phyloP scores from a whole-genome alignment of 1,140 invertebrate species.

The Ceratosolen fusciceps region DNA sequence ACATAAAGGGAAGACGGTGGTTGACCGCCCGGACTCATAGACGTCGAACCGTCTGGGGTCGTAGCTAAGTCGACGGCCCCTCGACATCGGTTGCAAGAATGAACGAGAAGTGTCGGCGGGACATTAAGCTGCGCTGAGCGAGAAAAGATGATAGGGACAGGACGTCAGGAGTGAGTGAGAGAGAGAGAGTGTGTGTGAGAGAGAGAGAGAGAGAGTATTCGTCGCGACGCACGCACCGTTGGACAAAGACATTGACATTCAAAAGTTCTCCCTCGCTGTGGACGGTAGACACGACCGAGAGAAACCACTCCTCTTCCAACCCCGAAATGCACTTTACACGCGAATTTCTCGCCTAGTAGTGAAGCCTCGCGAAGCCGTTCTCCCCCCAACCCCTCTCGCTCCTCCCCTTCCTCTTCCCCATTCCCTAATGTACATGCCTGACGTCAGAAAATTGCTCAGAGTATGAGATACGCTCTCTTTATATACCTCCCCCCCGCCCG shows the following conservation, averaged over 20 bases:
- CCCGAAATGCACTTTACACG: slow-evolving; percentile 53
- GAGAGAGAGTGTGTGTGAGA: too few relatives aligned
- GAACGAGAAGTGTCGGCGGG: background rate
- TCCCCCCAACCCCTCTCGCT: slow-evolving; percentile 3
- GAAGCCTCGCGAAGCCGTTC: slow-evolving; percentile 6
- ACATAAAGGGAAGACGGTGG: background rate
- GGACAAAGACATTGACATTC: slow-evolving; percentile 69
- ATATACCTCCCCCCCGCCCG: background rate
- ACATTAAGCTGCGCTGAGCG: background rate
- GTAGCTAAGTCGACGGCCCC: background rate
- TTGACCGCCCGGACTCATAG: slow-evolving; percentile 4
- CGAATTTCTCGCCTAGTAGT: slow-evolving; percentile 37
- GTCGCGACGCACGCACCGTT: slow-evolving; percentile 24
- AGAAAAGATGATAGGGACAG: background rate
- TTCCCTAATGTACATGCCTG: background rate
- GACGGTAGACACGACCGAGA: background rate
- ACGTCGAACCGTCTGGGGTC: slow-evolving; percentile 4
- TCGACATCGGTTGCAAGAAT: background rate
- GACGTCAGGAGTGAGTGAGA: background rate
- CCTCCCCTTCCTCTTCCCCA: background rate
- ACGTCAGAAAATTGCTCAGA: slow-evolving; percentile 14
- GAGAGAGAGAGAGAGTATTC: too few relatives aligned
- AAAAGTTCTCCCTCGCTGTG: slow-evolving; percentile 58
- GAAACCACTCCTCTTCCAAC: slow-evolving; percentile 48
- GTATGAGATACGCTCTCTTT: background rate